Conservation (phyloP, 2,113 vertebrate genomes). For the Saccopteryx leptura region DNA sequence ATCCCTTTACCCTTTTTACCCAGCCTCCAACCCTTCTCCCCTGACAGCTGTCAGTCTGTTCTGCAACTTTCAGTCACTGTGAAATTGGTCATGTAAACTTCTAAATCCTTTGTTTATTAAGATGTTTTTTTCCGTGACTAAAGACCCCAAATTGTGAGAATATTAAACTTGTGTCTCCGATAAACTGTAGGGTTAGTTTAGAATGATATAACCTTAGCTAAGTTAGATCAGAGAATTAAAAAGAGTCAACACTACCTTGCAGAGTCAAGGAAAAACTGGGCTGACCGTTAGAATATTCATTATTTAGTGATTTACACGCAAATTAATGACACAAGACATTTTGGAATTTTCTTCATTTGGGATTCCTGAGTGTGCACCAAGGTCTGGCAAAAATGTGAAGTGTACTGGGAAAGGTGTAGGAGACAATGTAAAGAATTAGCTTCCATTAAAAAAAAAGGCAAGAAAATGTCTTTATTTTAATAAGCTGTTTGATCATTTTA, state of each 20-base stretch:
- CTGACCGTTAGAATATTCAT: background rate
- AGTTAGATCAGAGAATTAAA: background rate
- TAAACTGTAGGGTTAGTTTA: background rate
- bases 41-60: too few species aligned
- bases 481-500: slow-evolving; percentile 49
- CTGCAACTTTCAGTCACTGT: background rate
- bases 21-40: too few species aligned
- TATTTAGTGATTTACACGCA: background rate
- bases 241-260: background rate
- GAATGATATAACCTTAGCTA: background rate
- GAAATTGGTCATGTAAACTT: background rate
- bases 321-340: background rate
- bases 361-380: background rate
- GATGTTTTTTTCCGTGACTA: background rate
- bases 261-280: background rate
- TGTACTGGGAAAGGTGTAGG: background rate
- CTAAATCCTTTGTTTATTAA: background rate
- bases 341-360: background rate
- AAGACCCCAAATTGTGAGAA: background rate
- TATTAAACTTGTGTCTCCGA: background rate
- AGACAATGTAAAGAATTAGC: slow-evolving; percentile 45
- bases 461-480: slow-evolving; percentile 48
- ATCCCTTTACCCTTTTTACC: too few species aligned
- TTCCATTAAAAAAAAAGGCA: background rate
- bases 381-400: background rate